phyloP scores from a whole-genome alignment of 92 coral and sea anemone genomes.

The Heliopora coerulea region DNA sequence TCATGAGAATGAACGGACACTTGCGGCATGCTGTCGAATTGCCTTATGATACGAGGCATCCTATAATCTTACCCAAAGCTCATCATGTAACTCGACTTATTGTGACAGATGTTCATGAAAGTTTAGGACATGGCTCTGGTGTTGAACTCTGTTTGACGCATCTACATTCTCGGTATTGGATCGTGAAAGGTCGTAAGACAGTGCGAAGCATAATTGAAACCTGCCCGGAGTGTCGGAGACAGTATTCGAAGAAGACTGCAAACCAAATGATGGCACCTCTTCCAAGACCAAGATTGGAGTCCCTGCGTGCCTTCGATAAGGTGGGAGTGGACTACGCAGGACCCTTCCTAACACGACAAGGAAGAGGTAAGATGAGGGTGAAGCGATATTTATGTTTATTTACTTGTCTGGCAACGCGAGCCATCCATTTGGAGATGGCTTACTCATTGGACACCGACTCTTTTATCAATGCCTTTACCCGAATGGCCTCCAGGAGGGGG shows the following conservation, averaged over 20 bases:
- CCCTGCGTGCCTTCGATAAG: slow-evolving; percentile 24
- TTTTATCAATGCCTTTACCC: slow-evolving; percentile 50
- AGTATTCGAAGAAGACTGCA: slow-evolving; percentile 10
- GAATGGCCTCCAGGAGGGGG: slow-evolving; percentile 48
- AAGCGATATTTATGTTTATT: slow-evolving; percentile 49
- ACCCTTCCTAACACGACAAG: slow-evolving; percentile 21
- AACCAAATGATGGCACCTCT: slow-evolving; percentile 36
- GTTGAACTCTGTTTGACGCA: slow-evolving; percentile 27
- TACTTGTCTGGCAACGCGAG: slow-evolving; percentile 40
- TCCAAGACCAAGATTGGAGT: slow-evolving; percentile 17
- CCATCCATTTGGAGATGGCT: slow-evolving; percentile 34
- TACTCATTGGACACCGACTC: slow-evolving; percentile 20
- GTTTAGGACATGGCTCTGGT: no score
- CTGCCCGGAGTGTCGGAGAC: slow-evolving; percentile 19
- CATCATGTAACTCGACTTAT: no score
- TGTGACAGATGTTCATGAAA: no score
- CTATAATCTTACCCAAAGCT: no score
- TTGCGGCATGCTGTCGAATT: slow-evolving; percentile 30
- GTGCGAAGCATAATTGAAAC: slow-evolving; percentile 3
- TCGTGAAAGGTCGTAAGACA: slow-evolving; percentile 31
- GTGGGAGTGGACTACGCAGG: slow-evolving; percentile 43
- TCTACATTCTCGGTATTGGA: slow-evolving; percentile 39
- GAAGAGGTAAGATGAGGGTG: no score
- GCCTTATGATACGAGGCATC: slow-evolving; percentile 4
- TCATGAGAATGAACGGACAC: slow-evolving; percentile 28